Evolutionary conservation across 2,797 vertebrate species (phyloP), one percentile per base, ranked within the genome.

Genomic region (Gobionotothen gibberifrons): DNA sequence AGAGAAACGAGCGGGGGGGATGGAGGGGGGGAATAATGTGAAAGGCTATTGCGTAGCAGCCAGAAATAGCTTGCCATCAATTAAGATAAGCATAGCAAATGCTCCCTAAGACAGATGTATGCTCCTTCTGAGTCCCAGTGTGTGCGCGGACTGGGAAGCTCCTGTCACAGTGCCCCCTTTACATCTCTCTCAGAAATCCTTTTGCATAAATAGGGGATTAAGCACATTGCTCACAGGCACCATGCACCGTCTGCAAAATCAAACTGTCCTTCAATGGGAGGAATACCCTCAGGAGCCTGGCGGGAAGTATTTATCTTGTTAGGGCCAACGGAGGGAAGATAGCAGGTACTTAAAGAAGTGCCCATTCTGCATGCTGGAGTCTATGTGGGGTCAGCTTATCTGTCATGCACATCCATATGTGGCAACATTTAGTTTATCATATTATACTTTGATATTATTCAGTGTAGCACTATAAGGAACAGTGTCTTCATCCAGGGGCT

Each of bases 41-140:
- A 76, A 79, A 72, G 76, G 74, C 78, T 86, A 80, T 70, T 66
- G 68, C 60, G 42, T 73, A 62, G 74, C 70, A 84, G 82, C 83
- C 84, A 87, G 75, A 83, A 86, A 87, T 88, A 91, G 82, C 81
- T 72, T 79, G 72, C 79, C 85, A 90, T 90, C 85, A 89, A 85
- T 89, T 90, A 87, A 87, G 84, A 89, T 88, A 90, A 91, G 87
- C 83, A 89, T 76, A 82, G 76, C 69, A 74, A 84, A 76, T 48
- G 14, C 71, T 87, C 69, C 73, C 68, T 64, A 66, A 76, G 83
- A 87, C 80, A 80, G 83, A 89, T 86, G 86, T 82, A 82, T 71
- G 81, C 80, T 85, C 68, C 78, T 47, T 82, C 72, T 68, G 78
- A 85, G 70, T 75, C 70, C 69, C 72, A 78, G 73, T 75, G 82